Evolutionary conservation across 2,113 vertebrate genomes (phyloP), one percentile per base, ranked within the genome.

Genomic region (Raja brachyura): DNA sequence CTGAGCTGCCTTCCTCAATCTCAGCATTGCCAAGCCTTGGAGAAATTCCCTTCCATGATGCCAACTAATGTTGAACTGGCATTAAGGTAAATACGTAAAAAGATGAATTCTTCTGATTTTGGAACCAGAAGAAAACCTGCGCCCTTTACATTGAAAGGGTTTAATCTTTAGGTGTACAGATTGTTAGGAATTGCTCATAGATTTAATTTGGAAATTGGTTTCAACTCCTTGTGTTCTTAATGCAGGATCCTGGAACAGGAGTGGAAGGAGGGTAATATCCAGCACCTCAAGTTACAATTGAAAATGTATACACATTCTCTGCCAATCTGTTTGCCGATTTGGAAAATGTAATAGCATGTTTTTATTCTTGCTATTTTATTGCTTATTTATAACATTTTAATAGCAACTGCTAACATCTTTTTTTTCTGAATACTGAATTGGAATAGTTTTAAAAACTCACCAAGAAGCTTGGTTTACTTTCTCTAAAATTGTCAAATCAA

Each of bases 281-380:
- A 99, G 85, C 98, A 98, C 94, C 95, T 99, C 95, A 98, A 97
- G 96, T 97, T 98, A 78, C 98, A 99, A 97, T 97, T 97, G 95
- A 97, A 97, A 94, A 97, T 98, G 97, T 96, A 99, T 97, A 98
- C 96, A 95, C 96, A 96, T 95, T 97, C 96, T 95, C 95, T 97
- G 94, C 97, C 98, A 93, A 97, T 96, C 95, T 98, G 98, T 97
- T 96, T 99, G 97, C 95, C 97, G 96, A 96, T 95, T 96, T 99
- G 99, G 99, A 99, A 97, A 96, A 99, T 99, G 98, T 99, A 97
- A 99, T 98, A 96, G 28, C 39, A 18, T 61, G 14, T 78, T 93
- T 66, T 73, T 93, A 54, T 74, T 81, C 10, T n/a, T 93, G n/a
- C 3, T 90, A 22, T 20, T 83, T 83, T 88, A 48, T 56, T 63